Evolutionary conservation across 2,888 invertebrate genomes (phyloP).

Genomic region (Sabatieria punctata): DNA sequence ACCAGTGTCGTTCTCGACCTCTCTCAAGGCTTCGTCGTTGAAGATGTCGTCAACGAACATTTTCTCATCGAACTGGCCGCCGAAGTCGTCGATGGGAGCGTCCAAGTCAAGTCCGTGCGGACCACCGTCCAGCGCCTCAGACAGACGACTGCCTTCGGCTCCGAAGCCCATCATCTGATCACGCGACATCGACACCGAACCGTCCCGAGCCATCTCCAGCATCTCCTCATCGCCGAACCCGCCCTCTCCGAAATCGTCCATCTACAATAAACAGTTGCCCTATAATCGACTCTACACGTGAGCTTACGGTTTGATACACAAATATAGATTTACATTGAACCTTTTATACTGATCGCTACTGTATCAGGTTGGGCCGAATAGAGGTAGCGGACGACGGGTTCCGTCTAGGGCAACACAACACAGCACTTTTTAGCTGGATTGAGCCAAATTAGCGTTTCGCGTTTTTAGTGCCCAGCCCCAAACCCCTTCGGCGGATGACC

Average conservation of each 20-base stretch:
- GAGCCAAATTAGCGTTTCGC: too few relatives aligned
- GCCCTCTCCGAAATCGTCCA: background rate
- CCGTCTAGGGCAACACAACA: too few relatives aligned
- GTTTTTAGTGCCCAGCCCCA: too few relatives aligned
- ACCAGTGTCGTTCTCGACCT: slow-evolving; percentile 7
- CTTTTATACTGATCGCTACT: too few relatives aligned
- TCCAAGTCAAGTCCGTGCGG: slow-evolving; percentile 21
- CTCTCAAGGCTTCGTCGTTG: slow-evolving; percentile 5
- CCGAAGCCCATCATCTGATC: too few relatives aligned
- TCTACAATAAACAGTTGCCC: background rate
- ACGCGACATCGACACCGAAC: background rate
- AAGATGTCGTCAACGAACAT: slow-evolving; percentile 8
- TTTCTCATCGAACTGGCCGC: slow-evolving; percentile 27
- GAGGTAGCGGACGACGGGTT: too few relatives aligned
- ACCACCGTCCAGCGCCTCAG: background rate
- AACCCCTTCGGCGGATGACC: too few relatives aligned
- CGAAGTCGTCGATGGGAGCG: slow-evolving; percentile 33
- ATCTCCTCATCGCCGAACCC: background rate
- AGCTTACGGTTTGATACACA: too few relatives aligned
- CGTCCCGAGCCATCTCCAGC: background rate
- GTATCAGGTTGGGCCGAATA: too few relatives aligned
- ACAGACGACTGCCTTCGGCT: background rate
- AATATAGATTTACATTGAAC: too few relatives aligned
- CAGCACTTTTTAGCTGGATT: too few relatives aligned
- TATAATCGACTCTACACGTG: too few relatives aligned